phyloP scores from a whole-genome alignment of 1,140 invertebrate species.

The Drosophila ironensis region DNA sequence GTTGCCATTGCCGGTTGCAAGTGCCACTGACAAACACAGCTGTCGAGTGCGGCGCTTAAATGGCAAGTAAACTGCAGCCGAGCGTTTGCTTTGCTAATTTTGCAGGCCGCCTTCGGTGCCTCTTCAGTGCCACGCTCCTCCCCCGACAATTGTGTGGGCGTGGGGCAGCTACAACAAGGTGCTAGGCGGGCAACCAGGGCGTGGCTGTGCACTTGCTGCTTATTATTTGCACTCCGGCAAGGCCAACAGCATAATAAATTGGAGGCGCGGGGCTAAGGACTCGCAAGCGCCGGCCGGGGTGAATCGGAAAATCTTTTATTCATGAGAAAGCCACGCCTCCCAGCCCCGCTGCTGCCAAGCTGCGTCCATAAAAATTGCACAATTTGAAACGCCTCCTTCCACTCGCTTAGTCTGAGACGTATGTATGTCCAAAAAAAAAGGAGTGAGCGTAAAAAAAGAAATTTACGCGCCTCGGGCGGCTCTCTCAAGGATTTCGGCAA shows the following conservation, averaged over 20 bases:
- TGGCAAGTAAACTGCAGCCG: conserved; percentile 76
- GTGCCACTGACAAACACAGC: conserved; percentile 70
- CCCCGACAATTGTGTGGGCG: conserved; percentile 64
- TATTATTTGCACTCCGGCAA: conserved; percentile 77
- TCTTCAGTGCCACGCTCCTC: background rate
- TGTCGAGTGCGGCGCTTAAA: conserved; percentile 72
- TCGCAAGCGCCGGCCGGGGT: background rate
- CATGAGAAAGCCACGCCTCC: conserved; percentile 53
- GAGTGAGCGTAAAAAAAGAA: conserved; percentile 23
- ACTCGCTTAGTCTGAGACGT: conserved; percentile 48
- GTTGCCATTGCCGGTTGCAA: conserved; percentile 20
- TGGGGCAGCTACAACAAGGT: conserved; percentile 30
- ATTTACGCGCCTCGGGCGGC: conserved; percentile 36
- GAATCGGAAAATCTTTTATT: conserved; percentile 72
- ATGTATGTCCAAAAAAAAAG: conserved; percentile 49
- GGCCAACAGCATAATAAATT: conserved; percentile 73
- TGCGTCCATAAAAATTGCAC: conserved; percentile 69
- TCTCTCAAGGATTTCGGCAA: conserved; percentile 73
- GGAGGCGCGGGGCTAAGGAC: conserved; percentile 3
- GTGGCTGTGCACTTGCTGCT: conserved; percentile 74
- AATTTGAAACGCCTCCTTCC: conserved; percentile 60
- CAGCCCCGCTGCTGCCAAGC: background rate
- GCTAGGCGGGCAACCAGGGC: conserved; percentile 24
- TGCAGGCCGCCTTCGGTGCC: conserved; percentile 29
- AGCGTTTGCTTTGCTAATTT: conserved; percentile 78